A percentile compares a stretch with the other conserved stretches of the same genome.
Evolutionary conservation across 2,113 vertebrate genomes (phyloP).

Genomic region (Fukomys damarensis): DNA sequence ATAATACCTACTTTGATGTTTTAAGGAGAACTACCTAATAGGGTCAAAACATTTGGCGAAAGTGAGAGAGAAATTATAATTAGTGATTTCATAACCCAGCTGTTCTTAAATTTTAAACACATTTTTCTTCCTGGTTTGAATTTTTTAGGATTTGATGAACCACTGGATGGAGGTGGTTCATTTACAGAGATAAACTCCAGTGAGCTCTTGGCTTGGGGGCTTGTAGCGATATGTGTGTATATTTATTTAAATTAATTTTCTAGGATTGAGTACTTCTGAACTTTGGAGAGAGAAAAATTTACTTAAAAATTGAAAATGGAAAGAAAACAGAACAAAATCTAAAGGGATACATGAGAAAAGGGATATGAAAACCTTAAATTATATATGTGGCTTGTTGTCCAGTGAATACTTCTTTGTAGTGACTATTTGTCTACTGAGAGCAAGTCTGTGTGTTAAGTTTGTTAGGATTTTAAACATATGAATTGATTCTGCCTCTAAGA

Average conservation of each 20-base stretch:
- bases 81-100: neutral
- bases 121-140: neutral
- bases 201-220: neutral
- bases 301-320: neutral
- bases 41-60: slow-evolving; percentile 36
- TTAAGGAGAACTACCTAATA: neutral
- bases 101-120: neutral
- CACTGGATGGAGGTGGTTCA: neutral
- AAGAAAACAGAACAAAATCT: neutral
- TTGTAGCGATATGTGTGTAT: neutral
- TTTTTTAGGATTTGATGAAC: neutral
- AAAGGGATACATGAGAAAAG: neutral
- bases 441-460: neutral
- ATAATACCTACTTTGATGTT: neutral
- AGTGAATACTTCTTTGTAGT: neutral
- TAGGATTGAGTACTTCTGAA: neutral
- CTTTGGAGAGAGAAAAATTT: neutral
- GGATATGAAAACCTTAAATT: neutral
- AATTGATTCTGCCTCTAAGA: neutral
- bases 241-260: neutral
- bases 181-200: neutral
- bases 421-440: neutral
- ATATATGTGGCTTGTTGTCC: neutral
- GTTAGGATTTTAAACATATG: neutral
- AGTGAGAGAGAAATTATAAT: neutral